Conservation (phyloP, 2,797 vertebrate species). For the Poeciliopsis gracilis region DNA sequence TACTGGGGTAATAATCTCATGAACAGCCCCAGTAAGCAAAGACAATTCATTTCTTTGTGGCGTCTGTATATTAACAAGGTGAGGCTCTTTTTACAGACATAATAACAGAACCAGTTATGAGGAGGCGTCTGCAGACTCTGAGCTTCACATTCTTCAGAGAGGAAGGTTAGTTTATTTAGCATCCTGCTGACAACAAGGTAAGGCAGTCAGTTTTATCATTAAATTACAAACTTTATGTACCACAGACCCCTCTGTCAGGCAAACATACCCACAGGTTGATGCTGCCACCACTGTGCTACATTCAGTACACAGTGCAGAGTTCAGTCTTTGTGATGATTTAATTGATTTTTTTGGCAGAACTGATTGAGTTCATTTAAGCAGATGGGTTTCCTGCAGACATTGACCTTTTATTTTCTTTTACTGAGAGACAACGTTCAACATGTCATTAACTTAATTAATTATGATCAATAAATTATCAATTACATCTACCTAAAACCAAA, state of each 20-base stretch:
- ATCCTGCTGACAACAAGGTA: background rate
- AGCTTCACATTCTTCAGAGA: background rate
- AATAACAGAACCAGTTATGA: background rate
- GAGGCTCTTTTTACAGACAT: background rate
- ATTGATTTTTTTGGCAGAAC: background rate
- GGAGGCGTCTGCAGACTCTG: background rate
- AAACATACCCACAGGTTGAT: background rate
- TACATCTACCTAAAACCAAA: no score
- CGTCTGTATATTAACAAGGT: slow-evolving; percentile 1
- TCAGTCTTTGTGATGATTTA: background rate
- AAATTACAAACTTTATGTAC: background rate
- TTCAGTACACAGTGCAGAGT: background rate
- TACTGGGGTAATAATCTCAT: slow-evolving; percentile 26
- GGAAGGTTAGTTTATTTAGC: background rate
- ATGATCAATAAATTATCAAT: no score
- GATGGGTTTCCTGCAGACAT: background rate
- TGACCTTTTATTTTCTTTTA: no score
- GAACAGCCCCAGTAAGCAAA: slow-evolving; percentile 5
- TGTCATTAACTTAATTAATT: no score
- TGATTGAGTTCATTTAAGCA: background rate
- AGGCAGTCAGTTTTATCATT: background rate
- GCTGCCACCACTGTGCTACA: background rate
- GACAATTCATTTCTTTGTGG: background rate
- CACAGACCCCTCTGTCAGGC: background rate
- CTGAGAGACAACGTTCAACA: no score